phyloP scores from a whole-genome alignment of 1,140 invertebrate genomes.

The Drosophila saltans region DNA sequence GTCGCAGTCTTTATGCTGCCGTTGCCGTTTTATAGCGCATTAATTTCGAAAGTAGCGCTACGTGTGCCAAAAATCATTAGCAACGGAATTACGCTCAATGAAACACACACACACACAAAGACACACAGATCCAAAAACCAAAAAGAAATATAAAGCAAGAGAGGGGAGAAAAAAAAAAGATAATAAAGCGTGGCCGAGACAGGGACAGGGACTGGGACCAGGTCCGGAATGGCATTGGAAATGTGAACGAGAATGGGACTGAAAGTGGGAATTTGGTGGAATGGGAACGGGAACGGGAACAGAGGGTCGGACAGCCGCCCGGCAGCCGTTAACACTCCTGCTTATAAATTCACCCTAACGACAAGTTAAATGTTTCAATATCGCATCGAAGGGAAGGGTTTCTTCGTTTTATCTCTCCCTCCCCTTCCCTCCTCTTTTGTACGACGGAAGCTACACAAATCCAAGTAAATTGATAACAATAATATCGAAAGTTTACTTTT shows the following conservation, averaged over 20 bases:
- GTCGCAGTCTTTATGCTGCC: slow-evolving; percentile 32
- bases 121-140: neutral
- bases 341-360: slow-evolving; percentile 79
- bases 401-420: slow-evolving; percentile 2
- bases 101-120: slow-evolving; percentile 70
- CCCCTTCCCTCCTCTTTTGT: too few species aligned
- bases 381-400: slow-evolving; percentile 42
- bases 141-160: slow-evolving; percentile 39
- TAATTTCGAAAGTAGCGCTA: slow-evolving; percentile 80
- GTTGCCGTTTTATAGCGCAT: slow-evolving; percentile 74
- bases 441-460: neutral
- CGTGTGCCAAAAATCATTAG: slow-evolving; percentile 83
- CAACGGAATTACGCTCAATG: slow-evolving; percentile 82
- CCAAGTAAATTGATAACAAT: slow-evolving; percentile 6
- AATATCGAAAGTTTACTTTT: slow-evolving; percentile 4
- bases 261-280: neutral
- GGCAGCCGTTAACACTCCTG: slow-evolving; percentile 51
- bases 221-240: slow-evolving; percentile 3
- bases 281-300: slow-evolving; percentile 10
- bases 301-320: slow-evolving; percentile 44
- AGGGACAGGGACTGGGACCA: slow-evolving; percentile 23
- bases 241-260: neutral
- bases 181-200: slow-evolving; percentile 74
- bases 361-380: slow-evolving; percentile 71
- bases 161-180: slow-evolving; percentile 47